Evolutionary conservation across 2,888 invertebrate species (phyloP), one percentile per base, ranked within the genome.

Genomic region (Ceraclea dissimilis): DNA sequence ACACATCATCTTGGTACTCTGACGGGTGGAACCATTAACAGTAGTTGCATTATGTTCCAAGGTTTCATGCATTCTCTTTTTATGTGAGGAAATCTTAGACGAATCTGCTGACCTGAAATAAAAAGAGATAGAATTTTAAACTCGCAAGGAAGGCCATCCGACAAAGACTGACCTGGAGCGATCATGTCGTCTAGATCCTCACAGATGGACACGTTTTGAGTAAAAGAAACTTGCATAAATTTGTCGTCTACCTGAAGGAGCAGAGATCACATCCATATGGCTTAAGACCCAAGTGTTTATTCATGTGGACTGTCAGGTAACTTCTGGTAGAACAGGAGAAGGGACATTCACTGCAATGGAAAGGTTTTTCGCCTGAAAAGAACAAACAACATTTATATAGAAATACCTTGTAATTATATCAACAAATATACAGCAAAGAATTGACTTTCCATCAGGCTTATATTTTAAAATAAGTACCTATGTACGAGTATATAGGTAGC

Each of bases 271-370:
- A 60, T 17, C 31, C 48, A 18, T 51, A 60, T 6, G 60, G 58
- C 49, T 58, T 60, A 17, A 60, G 52, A 6, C 60, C 60, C 5
- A 44, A 16, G 18, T 60, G 60, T 18, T 56, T 58, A 43, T 60
- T 60, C 18, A 56, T 17, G 33, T 60, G 60, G n/a, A 60, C 56
- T 22, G 54, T 58, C 18, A 60, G 52, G 21, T 60, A 60, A n/a
- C 60, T 51, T 48, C 48, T 56, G 4, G 60, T 60, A 0, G 58
- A 49, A 21, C 60, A 60, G 13, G 56, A 26, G 17, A 60, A 60
- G 6, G 43, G 44, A 26, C 60, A 60, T 8, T 52, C 44, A 16
- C 48, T 49, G 34, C 60, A 60, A 0, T 49, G 48, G 18, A 56
- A 60, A 5, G 60, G 60, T 46, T 58, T 60, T 10, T 60, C 58